phyloP scores from a whole-genome alignment of 2,113 vertebrate species.

The Percina caprodes region DNA sequence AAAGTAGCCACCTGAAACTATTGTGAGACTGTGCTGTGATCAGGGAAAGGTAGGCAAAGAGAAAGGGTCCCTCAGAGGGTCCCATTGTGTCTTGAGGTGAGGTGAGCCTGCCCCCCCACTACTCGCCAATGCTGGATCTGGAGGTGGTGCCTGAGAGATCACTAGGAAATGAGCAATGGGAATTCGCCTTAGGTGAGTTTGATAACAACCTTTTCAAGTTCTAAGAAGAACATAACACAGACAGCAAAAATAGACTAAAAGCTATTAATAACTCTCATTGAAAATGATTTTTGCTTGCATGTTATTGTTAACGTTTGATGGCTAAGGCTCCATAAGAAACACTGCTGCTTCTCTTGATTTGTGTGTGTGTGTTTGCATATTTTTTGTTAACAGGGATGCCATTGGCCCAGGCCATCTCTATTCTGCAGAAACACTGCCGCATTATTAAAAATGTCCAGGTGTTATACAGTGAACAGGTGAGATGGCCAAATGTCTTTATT shows the following conservation, averaged over 20 bases:
- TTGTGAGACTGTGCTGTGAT: conserved; percentile 28
- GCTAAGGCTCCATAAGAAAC: neutral
- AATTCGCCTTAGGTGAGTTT: conserved; percentile 94
- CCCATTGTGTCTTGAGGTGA: conserved; percentile 73
- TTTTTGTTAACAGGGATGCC: conserved; percentile 90
- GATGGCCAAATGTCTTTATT: neutral
- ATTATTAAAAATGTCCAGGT: conserved; percentile 99
- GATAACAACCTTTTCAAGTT: neutral
- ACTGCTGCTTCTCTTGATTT: neutral
- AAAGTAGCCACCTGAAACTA: conserved; percentile 18
- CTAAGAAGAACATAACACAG: neutral
- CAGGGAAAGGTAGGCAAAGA: conserved; percentile 29
- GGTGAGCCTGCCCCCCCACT: conserved; percentile 62
- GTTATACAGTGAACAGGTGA: conserved; percentile 99
- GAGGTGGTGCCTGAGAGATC: conserved; percentile 99
- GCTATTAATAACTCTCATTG: neutral
- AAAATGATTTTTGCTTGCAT: neutral
- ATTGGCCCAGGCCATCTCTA: conserved; percentile 97
- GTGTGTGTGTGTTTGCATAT: conserved; percentile 3
- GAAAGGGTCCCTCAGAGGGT: conserved; percentile 65
- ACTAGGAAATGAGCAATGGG: conserved; percentile 99
- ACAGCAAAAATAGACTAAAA: neutral
- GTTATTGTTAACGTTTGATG: neutral
- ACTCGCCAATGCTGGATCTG: conserved; percentile 98
- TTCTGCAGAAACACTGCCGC: conserved; percentile 98